These are phyloP conservation scores for Bucorvus abyssinicus DNA, from an alignment of 2,797 vertebrate genomes.

Conservation along the genomic window DNA sequence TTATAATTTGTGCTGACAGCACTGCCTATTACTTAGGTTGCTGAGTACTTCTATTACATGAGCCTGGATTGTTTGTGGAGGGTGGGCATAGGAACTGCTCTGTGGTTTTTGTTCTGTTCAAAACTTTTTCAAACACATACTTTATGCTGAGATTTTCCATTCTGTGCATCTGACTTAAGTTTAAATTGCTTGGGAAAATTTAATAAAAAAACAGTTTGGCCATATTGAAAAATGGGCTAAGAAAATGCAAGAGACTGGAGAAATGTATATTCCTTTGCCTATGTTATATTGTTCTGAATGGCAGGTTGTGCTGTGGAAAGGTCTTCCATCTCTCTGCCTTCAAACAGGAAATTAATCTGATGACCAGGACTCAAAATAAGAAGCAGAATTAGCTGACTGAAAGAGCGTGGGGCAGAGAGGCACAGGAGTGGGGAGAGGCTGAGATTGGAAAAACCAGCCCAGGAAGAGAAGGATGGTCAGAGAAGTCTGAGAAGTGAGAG, in stretches of 20 bases:
- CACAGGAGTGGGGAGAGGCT: background rate
- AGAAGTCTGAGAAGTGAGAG: background rate
- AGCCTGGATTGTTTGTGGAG: background rate
- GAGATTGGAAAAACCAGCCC: background rate
- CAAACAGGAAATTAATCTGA: background rate
- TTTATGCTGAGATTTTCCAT: background rate
- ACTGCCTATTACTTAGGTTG: constrained; percentile 16
- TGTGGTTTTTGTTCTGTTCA: background rate
- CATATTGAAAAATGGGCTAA: background rate
- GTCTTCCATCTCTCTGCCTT: background rate
- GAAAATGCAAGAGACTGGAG: background rate
- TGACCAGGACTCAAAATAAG: background rate
- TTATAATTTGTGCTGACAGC: constrained; percentile 2
- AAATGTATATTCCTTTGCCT: background rate
- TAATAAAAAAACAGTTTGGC: background rate
- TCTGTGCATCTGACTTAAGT: background rate
- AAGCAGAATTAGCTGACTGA: background rate
- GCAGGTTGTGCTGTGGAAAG: background rate
- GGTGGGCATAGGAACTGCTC: background rate
- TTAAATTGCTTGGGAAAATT: background rate
- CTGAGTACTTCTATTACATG: background rate
- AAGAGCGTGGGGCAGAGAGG: background rate
- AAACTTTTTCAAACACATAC: background rate
- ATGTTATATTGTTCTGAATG: background rate
- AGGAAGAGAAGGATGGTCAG: background rate